Base-by-base conservation (phyloP, 2,113 vertebrate genomes). In the Melozone crissalis region DNA sequence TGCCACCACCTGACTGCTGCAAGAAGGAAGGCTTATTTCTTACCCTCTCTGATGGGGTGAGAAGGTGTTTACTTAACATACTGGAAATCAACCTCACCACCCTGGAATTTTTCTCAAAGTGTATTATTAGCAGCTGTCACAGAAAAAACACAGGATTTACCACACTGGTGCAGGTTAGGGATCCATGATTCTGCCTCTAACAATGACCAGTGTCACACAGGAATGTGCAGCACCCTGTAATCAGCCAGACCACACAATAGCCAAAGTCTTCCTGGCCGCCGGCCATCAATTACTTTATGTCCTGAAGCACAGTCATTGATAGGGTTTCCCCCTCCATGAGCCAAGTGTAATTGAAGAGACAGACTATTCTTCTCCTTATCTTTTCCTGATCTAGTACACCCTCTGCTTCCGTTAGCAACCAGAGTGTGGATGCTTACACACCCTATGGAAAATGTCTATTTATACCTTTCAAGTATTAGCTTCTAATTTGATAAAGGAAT, bases 131-230 rank as follows among this genome's bases (percentile, higher is more conserved):
- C 81, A 84, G 57, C n/a, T 0, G 0, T 52, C 79, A 78, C 2
- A 58, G 57, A 94, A 96, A 94, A 95, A 94, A 92, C 2, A 86
- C 57, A 81, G 85, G 85, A 74, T 93, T 94, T 94, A 55, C 59
- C 78, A 35, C 57, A 43, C 15, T 1, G 0, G 31, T 84, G 41
- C 30, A 90, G 79, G 77, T 90, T 54, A 61, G 37, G 37, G 41
- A 58, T 43, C 52, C 2, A 0, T 93, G 92, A 96, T 86, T 89
- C 75, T 92, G 72, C 58, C 68, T 75, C 82, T 61, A 80, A 92
- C 94, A 92, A 92, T 81, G 90, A 67, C 18, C 83, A 41, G 30
- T 8, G 19, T 41, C 58, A 73, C 68, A 54, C 61, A 84, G 84
- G 72, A 96, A 94, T 0, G 5, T 24, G 30, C 22, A 61, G 73